Evolutionary conservation across 1,140 invertebrate genomes (phyloP), one percentile per base, ranked within the genome.

Genomic region (Drosophila littoralis): DNA sequence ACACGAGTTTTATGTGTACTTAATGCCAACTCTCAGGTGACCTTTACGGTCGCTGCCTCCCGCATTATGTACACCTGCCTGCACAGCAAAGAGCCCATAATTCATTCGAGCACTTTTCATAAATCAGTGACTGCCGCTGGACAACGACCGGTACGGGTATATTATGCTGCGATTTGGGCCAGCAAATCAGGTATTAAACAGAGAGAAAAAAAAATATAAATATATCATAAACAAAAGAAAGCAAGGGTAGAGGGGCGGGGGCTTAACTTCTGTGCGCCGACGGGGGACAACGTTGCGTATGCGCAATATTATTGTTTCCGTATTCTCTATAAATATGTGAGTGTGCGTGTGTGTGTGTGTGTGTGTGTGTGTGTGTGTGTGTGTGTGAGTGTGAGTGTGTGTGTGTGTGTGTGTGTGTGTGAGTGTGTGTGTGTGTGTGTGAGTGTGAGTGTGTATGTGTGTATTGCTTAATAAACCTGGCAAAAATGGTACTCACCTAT

Each of bases 281-380:
- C 12, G 13, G 32, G 6, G 43, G 38, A 28, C 10, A 45, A 74
- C 66, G 40, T 40, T 35, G 66, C 71, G 71, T 74, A 69, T 74
- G 52, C 57, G 71, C 52, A 36, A 36, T 36, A 28, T 32, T 68
- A 48, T 57, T 54, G 28, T 68, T 40, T 61, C n/a, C 55, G 64
- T n/a, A n/a, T 73, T 73, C 45, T 38, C 35, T 51, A 22, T 69
- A 51, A 51, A 32, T 52, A 43, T 9, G 5, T 6, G 15, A 40
- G n/a, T n/a, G n/a, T n/a, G n/a, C n/a, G n/a, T n/a, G n/a, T n/a
- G n/a, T n/a, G n/a, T n/a, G n/a, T n/a, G n/a, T n/a, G n/a, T n/a
- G n/a, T n/a, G n/a, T n/a, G n/a, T n/a, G n/a, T n/a, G 28, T 51
- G 36, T 8, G 22, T 33, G 40, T 13, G 9, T 28, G 48, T 7